Percentiles rank a stretch among this genome's conserved stretches.
Evolutionary conservation across 2,797 vertebrate species (phyloP).

Genomic region (Paguma larvata): DNA sequence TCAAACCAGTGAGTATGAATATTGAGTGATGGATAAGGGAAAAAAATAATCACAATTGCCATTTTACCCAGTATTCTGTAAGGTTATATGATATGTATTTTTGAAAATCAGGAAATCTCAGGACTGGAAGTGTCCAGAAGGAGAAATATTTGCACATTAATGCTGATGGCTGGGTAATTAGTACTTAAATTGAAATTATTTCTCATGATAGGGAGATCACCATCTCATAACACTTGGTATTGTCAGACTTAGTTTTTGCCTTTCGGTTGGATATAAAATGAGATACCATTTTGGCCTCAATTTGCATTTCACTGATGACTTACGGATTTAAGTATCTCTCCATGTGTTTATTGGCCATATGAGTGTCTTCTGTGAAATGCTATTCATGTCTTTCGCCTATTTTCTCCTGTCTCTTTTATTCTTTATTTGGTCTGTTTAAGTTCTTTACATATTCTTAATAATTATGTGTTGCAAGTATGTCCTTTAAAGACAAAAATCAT

Average conservation of each 20-base stretch:
- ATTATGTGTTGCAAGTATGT: conserved; percentile 21
- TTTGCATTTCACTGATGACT: conserved; percentile 19
- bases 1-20: conserved; percentile 94
- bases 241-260: conserved; percentile 10
- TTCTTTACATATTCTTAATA: conserved; percentile 24
- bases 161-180: not conserved
- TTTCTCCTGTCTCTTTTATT: conserved; percentile 2
- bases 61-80: not conserved
- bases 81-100: not conserved
- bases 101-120: conserved; percentile 48
- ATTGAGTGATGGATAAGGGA: not conserved
- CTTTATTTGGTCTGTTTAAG: not conserved
- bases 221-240: not conserved
- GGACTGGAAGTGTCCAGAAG: not conserved
- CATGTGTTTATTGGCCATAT: not conserved
- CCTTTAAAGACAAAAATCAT: conserved; percentile 31
- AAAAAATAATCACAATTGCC: not conserved
- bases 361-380: conserved; percentile 4
- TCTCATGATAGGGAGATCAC: not conserved
- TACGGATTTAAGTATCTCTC: conserved; percentile 2
- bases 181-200: not conserved
- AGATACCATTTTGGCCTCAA: not conserved
- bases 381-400: not conserved
- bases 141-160: not conserved
- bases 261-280: not conserved